Evolutionary conservation across 2,797 vertebrate species (phyloP), one percentile per base, ranked within the genome.

Genomic region (Pangasius mekongensis): DNA sequence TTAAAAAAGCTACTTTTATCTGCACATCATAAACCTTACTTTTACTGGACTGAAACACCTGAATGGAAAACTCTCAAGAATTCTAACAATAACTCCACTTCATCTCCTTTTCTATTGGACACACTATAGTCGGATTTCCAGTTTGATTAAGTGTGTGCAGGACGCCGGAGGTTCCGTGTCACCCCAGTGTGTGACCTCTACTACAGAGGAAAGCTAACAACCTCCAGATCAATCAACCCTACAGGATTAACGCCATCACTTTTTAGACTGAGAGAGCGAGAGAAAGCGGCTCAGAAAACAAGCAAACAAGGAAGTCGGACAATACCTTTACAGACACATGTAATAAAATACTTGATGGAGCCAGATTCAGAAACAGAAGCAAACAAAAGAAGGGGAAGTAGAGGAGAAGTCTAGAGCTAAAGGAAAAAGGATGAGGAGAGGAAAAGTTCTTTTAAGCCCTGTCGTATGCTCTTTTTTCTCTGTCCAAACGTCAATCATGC

Each of bases 371-470:
- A 30, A 89, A 83, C 89, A 85, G 86, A 85, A 83, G 82, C 85
- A 78, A 87, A 91, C 89, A 91, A 89, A 91, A 74, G 89, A 36
- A 54, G 47, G 64, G 84, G 62, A 77, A 88, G 80, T 74, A 39
- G 85, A 54, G 74, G 73, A 84, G 85, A 87, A 78, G 67, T 85
- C 87, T 81, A 88, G 86, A 84, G 71, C 85, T 73, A 89, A 93
- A 93, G 84, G 85, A 87, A 91, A 88, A 71, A 36, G 54, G 87
- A 84, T 89, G 76, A 91, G 76, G 85, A 85, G 87, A 66, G 85
- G 80, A 86, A 91, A 89, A 83, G 85, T 89, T 91, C 87, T 81
- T 88, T 89, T 90, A 90, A 90, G 86, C 91, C 85, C 83, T 88
- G 87, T 86, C 87, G 54, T 82, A 71, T 60, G 39, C 89, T 88